phyloP scores from a whole-genome alignment of 1,140 invertebrate genomes.

The Tetranychus cinnabarinus region DNA sequence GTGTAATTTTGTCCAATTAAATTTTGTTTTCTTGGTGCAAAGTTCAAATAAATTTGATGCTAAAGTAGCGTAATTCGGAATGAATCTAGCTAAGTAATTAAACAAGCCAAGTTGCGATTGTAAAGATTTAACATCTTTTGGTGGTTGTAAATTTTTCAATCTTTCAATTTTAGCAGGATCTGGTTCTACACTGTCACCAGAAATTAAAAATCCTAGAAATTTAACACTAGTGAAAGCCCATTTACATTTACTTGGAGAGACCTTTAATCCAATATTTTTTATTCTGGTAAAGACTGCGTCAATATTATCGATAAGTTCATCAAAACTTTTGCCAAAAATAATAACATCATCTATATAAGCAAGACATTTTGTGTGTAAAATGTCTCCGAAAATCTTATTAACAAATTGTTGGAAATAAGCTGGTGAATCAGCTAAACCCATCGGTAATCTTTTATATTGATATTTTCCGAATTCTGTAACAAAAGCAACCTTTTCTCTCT shows the following conservation, averaged over 20 bases:
- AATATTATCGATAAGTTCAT: background rate
- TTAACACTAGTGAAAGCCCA: background rate
- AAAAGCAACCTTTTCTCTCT: constrained; percentile 19
- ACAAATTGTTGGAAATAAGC: background rate
- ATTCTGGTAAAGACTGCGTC: background rate
- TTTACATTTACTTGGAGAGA: background rate
- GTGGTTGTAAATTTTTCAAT: background rate
- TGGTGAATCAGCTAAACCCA: background rate
- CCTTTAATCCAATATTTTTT: background rate
- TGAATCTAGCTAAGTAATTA: background rate
- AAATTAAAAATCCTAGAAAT: background rate
- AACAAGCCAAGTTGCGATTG: background rate
- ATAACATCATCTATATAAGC: background rate
- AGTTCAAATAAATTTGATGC: background rate
- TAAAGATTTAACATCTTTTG: background rate
- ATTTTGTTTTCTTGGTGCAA: background rate
- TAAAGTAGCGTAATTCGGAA: background rate
- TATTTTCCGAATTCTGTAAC: constrained; percentile 19
- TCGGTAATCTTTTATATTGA: constrained; percentile 14
- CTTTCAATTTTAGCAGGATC: background rate
- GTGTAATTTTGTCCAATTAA: background rate
- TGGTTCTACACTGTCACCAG: background rate
- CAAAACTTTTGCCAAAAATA: background rate
- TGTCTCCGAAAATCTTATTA: background rate
- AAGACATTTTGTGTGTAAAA: background rate